These are phyloP conservation scores for Recurvirostra avosetta DNA, from an alignment of 2,113 vertebrate genomes.

Conservation along the genomic window DNA sequence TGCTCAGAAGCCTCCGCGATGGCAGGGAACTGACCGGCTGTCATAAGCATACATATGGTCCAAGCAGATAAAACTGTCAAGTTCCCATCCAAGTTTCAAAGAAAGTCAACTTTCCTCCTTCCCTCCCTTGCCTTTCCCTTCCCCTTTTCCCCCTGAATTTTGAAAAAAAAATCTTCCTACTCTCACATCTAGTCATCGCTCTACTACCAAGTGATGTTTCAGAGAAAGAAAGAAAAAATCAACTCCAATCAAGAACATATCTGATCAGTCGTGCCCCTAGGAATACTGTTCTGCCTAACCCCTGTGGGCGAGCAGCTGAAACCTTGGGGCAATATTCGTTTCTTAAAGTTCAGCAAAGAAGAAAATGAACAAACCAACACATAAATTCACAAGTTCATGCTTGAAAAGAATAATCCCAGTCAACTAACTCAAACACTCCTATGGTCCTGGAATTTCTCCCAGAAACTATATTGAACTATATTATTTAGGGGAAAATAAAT, in stretches of 20 bases:
- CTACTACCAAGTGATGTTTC: neutral
- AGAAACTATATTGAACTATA: neutral
- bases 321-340: neutral
- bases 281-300: neutral
- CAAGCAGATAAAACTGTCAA: neutral
- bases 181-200: neutral
- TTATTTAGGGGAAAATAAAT: neutral
- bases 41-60: neutral
- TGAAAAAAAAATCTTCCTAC: neutral
- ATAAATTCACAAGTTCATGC: neutral
- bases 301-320: neutral
- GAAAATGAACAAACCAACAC: neutral
- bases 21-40: accelerated
- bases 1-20: neutral
- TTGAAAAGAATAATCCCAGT: neutral
- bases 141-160: neutral
- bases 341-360: neutral
- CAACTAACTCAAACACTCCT: neutral
- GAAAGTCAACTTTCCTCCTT: neutral
- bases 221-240: neutral
- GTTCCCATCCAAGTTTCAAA: neutral
- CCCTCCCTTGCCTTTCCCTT: neutral
- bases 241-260: neutral
- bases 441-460: neutral
- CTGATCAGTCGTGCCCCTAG: neutral